Percentiles rank a stretch among this genome's conserved stretches.
Conservation (phyloP, 2,113 vertebrate genomes). For the Malurus melanocephalus region DNA sequence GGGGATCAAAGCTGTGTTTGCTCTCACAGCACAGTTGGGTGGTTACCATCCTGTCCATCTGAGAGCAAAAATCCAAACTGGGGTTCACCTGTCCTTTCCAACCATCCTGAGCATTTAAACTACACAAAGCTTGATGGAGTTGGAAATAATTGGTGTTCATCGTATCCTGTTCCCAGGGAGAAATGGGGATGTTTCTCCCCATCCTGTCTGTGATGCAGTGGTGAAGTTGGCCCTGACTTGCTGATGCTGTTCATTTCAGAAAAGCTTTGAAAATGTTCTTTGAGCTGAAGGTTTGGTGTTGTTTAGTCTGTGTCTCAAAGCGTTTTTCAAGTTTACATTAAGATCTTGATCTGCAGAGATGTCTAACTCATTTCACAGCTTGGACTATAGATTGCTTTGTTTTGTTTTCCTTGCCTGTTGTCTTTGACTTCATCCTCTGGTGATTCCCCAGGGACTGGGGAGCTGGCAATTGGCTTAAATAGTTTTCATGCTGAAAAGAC, state of each 20-base stretch:
- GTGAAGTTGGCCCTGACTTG: background rate
- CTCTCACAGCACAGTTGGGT: accelerated
- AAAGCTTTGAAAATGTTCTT: background rate
- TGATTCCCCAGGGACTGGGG: background rate
- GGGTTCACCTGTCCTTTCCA: background rate
- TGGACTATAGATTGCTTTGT: background rate
- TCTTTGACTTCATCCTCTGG: background rate
- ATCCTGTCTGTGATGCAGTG: background rate
- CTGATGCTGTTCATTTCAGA: background rate
- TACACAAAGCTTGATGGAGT: background rate
- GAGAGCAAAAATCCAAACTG: background rate
- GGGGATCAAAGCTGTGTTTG: background rate
- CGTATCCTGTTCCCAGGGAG: background rate
- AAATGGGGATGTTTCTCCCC: background rate
- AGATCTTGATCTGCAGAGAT: background rate
- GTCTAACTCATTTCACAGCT: background rate
- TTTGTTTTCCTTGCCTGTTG: background rate
- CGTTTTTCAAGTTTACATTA: background rate
- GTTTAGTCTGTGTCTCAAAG: constrained; percentile 1
- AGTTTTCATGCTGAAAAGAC: constrained; percentile 3
- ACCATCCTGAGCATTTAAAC: accelerated
- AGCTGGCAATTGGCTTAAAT: background rate
- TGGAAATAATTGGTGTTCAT: background rate
- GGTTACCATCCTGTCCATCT: background rate
- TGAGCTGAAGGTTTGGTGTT: background rate